These are phyloP conservation scores for Pseudachorutes palmiensis DNA, from an alignment of 1,140 invertebrate genomes.

Conservation along the genomic window DNA sequence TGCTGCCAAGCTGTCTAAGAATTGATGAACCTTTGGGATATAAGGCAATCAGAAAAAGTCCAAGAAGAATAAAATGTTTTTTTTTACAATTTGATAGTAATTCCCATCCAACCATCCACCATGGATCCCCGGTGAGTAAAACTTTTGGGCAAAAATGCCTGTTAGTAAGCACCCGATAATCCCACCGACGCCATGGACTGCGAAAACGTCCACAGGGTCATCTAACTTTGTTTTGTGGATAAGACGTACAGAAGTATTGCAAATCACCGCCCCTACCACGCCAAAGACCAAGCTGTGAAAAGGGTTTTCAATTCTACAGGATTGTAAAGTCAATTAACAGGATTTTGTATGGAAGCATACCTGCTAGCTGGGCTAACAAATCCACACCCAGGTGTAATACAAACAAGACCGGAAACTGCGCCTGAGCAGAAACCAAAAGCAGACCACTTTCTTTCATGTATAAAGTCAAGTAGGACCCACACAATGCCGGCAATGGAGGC, in stretches of 20 bases:
- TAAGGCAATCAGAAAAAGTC: not conserved
- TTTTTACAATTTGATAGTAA: slow-evolving; percentile 29
- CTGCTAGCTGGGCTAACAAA: slow-evolving; percentile 1
- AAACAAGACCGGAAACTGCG: not conserved
- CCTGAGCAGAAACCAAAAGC: slow-evolving; percentile 10
- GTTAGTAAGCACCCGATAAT: slow-evolving; percentile 15
- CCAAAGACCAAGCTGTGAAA: slow-evolving; percentile 13
- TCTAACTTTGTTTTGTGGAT: slow-evolving; percentile 11
- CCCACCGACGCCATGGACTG: slow-evolving; percentile 22
- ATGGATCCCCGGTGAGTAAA: slow-evolving; percentile 11
- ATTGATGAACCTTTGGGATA: slow-evolving; percentile 23
- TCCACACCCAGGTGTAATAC: slow-evolving; percentile 1
- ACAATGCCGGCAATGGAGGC: not conserved
- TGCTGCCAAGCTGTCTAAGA: slow-evolving; percentile 26
- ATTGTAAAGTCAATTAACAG: not conserved
- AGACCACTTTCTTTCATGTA: not conserved
- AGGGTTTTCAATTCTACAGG: not conserved
- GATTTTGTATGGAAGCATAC: not conserved
- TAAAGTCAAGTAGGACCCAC: not conserved
- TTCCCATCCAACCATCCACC: slow-evolving; percentile 36
- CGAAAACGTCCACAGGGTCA: slow-evolving; percentile 19
- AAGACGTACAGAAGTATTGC: slow-evolving; percentile 5
- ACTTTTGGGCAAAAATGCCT: slow-evolving; percentile 36
- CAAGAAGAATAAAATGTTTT: not conserved
- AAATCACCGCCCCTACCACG: slow-evolving; percentile 8